A percentile compares a stretch with the other conserved stretches of the same genome.
phyloP scores from a whole-genome alignment of 2,113 vertebrate species.

The Glaucidium brasilianum region DNA sequence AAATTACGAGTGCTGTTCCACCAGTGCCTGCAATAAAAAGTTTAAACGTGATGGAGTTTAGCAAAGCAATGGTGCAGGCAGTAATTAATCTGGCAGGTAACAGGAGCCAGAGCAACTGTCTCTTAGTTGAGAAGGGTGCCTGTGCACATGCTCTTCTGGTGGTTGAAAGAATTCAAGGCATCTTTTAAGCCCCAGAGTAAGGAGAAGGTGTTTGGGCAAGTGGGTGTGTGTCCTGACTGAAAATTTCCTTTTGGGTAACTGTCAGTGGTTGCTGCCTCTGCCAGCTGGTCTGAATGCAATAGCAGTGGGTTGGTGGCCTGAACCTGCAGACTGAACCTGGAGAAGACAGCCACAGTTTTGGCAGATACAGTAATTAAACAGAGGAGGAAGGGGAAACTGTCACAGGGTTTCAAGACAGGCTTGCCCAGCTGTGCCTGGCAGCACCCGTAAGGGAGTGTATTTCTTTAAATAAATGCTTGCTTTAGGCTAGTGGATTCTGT shows the following conservation, averaged over 20 bases:
- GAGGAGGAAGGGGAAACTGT: background rate
- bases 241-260: background rate
- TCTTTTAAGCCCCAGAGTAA: background rate
- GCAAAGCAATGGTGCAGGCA: background rate
- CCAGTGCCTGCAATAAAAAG: background rate
- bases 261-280: background rate
- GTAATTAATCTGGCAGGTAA: background rate
- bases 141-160: background rate
- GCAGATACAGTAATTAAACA: background rate
- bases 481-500: background rate
- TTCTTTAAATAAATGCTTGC: background rate
- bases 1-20: background rate
- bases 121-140: background rate
- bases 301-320: background rate
- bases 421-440: background rate
- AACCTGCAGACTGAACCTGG: rapidly evolving
- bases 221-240: background rate
- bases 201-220: background rate
- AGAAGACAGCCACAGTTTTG: background rate
- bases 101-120: background rate
- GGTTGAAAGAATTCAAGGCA: background rate
- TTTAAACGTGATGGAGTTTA: background rate
- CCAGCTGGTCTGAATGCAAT: background rate
- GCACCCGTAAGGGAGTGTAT: background rate
- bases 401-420: background rate